Evolutionary conservation across 2,888 invertebrate genomes (phyloP), one percentile per base, ranked within the genome.

Genomic region (Desoria tigrina): DNA sequence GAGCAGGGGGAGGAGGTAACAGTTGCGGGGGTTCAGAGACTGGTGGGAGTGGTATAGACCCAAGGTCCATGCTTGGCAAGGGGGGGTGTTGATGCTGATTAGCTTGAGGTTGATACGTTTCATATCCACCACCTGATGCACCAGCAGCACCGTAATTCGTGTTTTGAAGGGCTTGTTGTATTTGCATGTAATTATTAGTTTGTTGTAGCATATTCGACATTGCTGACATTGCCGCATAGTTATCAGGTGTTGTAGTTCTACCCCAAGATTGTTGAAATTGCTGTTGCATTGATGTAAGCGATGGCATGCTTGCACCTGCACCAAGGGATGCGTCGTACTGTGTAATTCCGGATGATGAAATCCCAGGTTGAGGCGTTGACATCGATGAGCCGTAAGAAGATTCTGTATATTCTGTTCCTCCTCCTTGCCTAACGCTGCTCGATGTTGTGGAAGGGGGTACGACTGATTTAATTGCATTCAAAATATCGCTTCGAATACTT

Each of bases 41-140:
- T 28, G 72, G 72, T 6, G 75, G 74, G 11, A 72, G 42, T 21
- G 75, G 73, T 51, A 73, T 74, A 18, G 73, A 63, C 24, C 70
- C 58, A 14, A 71, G 27, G 55, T 73, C 71, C 42, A 42, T 58
- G 3, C 54, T 53, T 42, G 65, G 68, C 45, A 61, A 45, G 4
- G 66, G 62, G 21, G 68, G 64, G 2, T 50, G 51, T 49, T 66
- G 62, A 24, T 59, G 27, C 16, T 51, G 51, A 24, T 7, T 32
- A 32, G 23, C 6, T 7, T 18, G 51, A 7, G 60, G 58, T 49
- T 65, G 68, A 39, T 64, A 68, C 2, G 64, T 61, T 51, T 67
- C 63, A 56, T 67, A 68, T 27, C 64, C 11, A 18, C 32, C 57
- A 16, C 42, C 67, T 51, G 60, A 63, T 1, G 56, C 7, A 9